Base-by-base conservation (phyloP, 2,888 invertebrate genomes). In the Crepidodera aurea region DNA sequence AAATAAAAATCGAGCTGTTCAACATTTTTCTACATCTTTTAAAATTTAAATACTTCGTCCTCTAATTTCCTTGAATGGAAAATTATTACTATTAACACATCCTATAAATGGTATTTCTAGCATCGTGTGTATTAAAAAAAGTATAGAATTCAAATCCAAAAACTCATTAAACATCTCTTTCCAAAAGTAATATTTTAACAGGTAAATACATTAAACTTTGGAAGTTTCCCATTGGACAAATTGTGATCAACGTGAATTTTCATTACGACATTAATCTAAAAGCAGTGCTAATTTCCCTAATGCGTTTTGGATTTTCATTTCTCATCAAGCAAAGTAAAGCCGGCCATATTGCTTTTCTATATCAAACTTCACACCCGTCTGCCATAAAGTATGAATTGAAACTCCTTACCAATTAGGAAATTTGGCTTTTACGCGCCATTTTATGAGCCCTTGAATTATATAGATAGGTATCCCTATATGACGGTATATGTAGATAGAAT, bases 241-340 rank as follows among this genome's bases (percentile, higher is more conserved):
- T 22, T 6, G 37, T 13, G 12, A 37, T 13, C 8, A n/a, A 18
- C 8, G 40, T 40, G 15, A 13, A 40, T 7, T 19, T 42, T n/a
- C n/a, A 22, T n/a, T 42, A 42, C 78, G 79, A 77, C 79, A 77
- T 79, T 79, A 79, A 80, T 80, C 78, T 79, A 79, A 80, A 79
- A 79, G 79, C 79, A 74, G 76, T 75, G 78, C 78, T 79, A 80
- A 80, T 80, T 80, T 80, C 79, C 80, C 78, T 80, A 80, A 80
- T 80, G 80, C 77, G 77, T 79, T 80, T 79, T 78, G 77, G 79
- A 80, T 81, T 80, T 79, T 79, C 80, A 78, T 80, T 79, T 79
- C 79, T 81, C 80, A 80, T 81, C 80, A 80, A 75, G 76, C 76
- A 79, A 79, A 81, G 80, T 79, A 79, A 79, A 6, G 5, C 40